Evolutionary conservation across 2,113 vertebrate species (phyloP).

Genomic region (Cichladusa arquata): DNA sequence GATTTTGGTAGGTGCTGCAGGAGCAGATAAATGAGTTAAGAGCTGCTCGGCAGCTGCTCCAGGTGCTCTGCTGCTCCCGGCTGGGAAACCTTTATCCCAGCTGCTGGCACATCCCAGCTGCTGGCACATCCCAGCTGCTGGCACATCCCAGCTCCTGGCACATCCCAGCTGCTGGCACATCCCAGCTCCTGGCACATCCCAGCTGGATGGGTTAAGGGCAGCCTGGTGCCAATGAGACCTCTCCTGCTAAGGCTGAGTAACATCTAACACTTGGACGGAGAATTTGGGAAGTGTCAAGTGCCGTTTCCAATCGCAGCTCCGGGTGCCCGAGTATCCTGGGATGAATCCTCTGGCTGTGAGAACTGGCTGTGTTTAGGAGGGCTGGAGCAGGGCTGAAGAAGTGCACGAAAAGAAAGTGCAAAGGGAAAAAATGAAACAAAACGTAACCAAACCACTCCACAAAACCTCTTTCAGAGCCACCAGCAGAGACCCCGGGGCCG

Average conservation of each 20-base stretch:
- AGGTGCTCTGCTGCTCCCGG: background rate
- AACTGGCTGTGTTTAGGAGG: accelerated
- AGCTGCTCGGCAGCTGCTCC: background rate
- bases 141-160: no score
- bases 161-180: no score
- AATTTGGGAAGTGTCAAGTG: accelerated
- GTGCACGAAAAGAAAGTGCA: background rate
- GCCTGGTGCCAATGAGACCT: accelerated
- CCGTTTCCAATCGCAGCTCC: accelerated
- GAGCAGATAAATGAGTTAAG: background rate
- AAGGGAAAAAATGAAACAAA: background rate
- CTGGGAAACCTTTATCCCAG: background rate
- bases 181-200: background rate
- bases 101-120: no score
- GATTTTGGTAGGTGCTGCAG: background rate
- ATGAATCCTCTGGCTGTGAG: background rate
- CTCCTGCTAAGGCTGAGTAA: accelerated
- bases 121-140: no score
- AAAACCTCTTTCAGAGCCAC: background rate
- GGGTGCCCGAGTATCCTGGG: background rate
- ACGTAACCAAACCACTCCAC: background rate
- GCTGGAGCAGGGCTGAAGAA: background rate
- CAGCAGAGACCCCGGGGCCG: background rate
- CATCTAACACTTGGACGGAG: accelerated
- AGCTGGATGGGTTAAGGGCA: background rate